Percentiles rank a stretch among this genome's conserved stretches.
phyloP scores from a whole-genome alignment of 2,888 invertebrate genomes.

The Pyrochroa serraticornis region DNA sequence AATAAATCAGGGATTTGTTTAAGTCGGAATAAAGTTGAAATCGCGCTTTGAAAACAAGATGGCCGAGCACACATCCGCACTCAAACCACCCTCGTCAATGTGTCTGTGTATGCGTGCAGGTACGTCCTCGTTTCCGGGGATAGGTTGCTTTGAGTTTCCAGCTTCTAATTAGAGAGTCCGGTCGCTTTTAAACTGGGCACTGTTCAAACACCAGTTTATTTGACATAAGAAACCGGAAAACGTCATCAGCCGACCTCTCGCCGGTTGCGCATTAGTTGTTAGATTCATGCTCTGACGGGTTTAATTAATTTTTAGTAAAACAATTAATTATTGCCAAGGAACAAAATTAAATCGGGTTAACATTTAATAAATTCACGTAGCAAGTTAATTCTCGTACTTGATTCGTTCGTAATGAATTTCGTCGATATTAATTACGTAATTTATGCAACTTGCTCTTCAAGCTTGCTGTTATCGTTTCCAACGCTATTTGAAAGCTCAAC shows the following conservation, averaged over 20 bases:
- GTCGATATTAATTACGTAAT: too few relatives aligned
- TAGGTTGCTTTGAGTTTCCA: conserved; percentile 27
- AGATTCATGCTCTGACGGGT: conserved; percentile 17
- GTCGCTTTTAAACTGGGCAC: conserved; percentile 23
- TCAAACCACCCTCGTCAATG: background rate
- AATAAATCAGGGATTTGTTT: too few relatives aligned
- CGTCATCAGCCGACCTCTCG: conserved; percentile 12
- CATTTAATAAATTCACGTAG: conserved; percentile 18
- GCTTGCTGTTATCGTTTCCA: too few relatives aligned
- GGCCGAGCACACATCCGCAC: conserved; percentile 18
- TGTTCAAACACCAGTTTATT: conserved; percentile 31
- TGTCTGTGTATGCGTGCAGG: conserved; percentile 3
- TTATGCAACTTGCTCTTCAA: too few relatives aligned
- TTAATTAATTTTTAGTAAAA: conserved; percentile 27
- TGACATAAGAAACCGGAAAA: conserved; percentile 28
- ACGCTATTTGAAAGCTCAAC: too few relatives aligned
- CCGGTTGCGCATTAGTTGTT: conserved; percentile 15
- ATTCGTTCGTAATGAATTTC: conserved; percentile 6
- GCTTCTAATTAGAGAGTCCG: conserved; percentile 28
- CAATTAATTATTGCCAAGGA: conserved; percentile 14
- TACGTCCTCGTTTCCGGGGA: conserved; percentile 19
- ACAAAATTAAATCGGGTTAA: conserved; percentile 18
- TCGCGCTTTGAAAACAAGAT: conserved; percentile 18
- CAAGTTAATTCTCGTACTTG: conserved; percentile 2
- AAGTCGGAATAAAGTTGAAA: conserved; percentile 1